phyloP scores from a whole-genome alignment of 1,140 invertebrate species.

The Drosophila micromelanica region DNA sequence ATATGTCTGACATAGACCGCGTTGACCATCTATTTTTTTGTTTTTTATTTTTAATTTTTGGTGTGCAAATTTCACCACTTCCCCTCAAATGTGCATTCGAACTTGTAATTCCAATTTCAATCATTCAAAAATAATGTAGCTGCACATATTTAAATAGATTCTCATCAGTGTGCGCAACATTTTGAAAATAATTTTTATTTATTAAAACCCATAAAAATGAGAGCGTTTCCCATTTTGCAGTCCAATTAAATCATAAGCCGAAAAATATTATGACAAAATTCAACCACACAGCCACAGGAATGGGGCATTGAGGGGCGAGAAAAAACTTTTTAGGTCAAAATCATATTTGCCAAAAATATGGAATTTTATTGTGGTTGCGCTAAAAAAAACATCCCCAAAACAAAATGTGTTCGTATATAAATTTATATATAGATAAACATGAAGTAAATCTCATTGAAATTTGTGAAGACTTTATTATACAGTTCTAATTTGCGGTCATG shows the following conservation, averaged over 20 bases:
- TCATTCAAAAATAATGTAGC: neutral
- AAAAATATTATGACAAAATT: slow-evolving; percentile 24
- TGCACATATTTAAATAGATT: neutral
- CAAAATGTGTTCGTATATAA: neutral
- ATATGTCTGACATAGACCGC: too few species aligned
- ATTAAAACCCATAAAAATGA: neutral
- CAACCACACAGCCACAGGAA: slow-evolving; percentile 7
- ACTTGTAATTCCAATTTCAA: neutral
- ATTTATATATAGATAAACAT: neutral
- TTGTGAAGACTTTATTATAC: slow-evolving; percentile 50
- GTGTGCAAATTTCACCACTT: too few species aligned
- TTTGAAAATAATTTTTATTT: neutral
- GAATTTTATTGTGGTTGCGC: slow-evolving; percentile 20
- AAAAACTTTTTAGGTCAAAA: slow-evolving; percentile 11
- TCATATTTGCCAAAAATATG: slow-evolving; percentile 7
- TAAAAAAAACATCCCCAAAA: slow-evolving; percentile 4
- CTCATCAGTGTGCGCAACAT: neutral
- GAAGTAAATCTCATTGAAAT: slow-evolving; percentile 20
- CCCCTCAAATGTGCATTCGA: neutral
- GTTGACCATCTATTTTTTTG: too few species aligned
- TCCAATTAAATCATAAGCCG: neutral
- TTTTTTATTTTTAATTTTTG: too few species aligned
- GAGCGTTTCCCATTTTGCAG: neutral
- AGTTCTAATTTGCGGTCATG: slow-evolving; percentile 51
- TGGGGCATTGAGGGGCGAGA: too few species aligned